Evolutionary conservation across 2,113 vertebrate species (phyloP), one percentile per base, ranked within the genome.

Genomic region (Labeo catla): DNA sequence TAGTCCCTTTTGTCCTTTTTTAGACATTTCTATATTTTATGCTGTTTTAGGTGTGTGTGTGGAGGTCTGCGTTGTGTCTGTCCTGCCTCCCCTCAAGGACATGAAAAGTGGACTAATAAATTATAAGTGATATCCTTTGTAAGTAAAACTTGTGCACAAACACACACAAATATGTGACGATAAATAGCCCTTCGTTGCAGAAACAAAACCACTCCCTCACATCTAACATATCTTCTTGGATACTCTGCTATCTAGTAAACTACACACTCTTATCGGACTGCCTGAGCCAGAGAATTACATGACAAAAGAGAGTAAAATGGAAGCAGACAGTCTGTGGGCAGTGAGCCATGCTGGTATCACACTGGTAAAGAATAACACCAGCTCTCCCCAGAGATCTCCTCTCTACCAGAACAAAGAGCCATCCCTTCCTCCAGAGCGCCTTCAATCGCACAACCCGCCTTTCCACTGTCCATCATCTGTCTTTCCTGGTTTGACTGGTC

Each of bases 71-170:
- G 76, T 70, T 76, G 43, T 79, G 79, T 85, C 73, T 85, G 49
- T 43, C 73, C 4, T 0, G 54, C 21, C 57, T 76, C 72, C 54
- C 28, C 65, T 77, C 83, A 81, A 77, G 59, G 84, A 57, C 39
- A 52, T 78, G 68, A 86, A 80, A 84, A 86, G 49, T 86, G 76
- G 84, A 76, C 45, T 80, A 87, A 86, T 81, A 65, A 77, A 63
- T 82, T 76, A 49, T 79, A 86, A 57, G 70, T n/a, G 81, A 66
- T 5, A 39, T 47, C 66, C 63, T 70, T 74, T 65, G 78, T 12
- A 43, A 43, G 47, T 82, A 66, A 61, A 76, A n/a, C 70, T 63
- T 61, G 43, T n/a, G 43, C 21, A 11, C 34, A 54, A 7, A 10
- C 74, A 36, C 79, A 83, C 16, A 19, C 73, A 81, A 34, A 65